A percentile compares a stretch with the other conserved stretches of the same genome.
These are phyloP conservation scores for Lottia scabra DNA, from an alignment of 2,888 invertebrate species.

Conservation along the genomic window DNA sequence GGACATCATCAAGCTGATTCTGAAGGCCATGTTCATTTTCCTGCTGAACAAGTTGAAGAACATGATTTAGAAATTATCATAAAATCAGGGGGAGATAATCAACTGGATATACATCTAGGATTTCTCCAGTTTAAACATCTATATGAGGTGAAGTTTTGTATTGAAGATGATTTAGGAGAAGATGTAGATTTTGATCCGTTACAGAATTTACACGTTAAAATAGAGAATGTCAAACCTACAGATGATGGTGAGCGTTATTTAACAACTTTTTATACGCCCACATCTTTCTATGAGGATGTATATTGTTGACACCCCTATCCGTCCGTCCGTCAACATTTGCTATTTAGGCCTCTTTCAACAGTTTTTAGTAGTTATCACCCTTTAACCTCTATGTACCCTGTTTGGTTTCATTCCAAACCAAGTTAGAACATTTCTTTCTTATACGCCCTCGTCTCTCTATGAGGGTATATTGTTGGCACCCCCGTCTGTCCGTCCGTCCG, in stretches of 20 bases:
- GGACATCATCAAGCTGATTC: not conserved
- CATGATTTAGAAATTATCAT: slow-evolving; percentile 60
- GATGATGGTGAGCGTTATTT: slow-evolving; percentile 55
- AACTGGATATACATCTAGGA: slow-evolving; percentile 63
- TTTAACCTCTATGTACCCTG: no score
- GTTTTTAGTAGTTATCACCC: no score
- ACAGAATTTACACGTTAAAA: slow-evolving; percentile 54
- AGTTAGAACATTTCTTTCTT: no score
- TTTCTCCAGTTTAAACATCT: slow-evolving; percentile 66
- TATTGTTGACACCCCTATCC: no score
- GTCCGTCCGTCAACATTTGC: no score
- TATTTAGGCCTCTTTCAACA: no score
- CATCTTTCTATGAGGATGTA: no score
- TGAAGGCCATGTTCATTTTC: slow-evolving; percentile 45
- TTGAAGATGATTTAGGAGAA: slow-evolving; percentile 52
- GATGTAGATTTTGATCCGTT: slow-evolving; percentile 53
- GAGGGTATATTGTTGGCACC: no score
- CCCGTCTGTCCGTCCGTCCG: no score
- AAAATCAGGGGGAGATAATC: slow-evolving; percentile 36
- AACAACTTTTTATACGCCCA: no score
- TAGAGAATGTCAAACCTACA: slow-evolving; percentile 46
- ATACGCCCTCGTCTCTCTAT: no score
- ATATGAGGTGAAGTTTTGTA: slow-evolving; percentile 59
- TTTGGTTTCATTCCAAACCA: no score
- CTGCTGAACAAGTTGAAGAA: slow-evolving; percentile 45